phyloP scores from a whole-genome alignment of 2,797 vertebrate genomes.

The Caiman crocodilus region DNA sequence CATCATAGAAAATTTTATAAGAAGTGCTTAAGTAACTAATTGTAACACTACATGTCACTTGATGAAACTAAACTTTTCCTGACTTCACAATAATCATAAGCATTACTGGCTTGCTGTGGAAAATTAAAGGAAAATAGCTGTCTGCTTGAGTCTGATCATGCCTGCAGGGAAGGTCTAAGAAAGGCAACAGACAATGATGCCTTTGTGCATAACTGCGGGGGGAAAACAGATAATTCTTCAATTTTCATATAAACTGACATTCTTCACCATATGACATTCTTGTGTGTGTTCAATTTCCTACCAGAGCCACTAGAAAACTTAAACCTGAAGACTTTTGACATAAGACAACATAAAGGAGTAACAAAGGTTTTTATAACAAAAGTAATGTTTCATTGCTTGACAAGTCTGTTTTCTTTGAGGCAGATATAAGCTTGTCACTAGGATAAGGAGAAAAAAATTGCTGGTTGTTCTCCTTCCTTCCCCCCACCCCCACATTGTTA shows the following conservation, averaged over 20 bases:
- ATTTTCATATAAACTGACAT: slow-evolving; percentile 73
- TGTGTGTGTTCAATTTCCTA: slow-evolving; percentile 7
- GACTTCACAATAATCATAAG: slow-evolving; percentile 86
- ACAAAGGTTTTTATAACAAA: slow-evolving; percentile 46
- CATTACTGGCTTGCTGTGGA: slow-evolving; percentile 83
- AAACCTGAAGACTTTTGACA: slow-evolving; percentile 28
- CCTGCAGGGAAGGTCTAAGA: slow-evolving; percentile 79
- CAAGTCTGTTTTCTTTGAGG: slow-evolving; percentile 66
- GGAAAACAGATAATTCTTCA: slow-evolving; percentile 63
- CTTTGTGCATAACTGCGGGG: slow-evolving; percentile 80
- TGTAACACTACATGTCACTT: slow-evolving; percentile 82
- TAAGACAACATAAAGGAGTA: slow-evolving; percentile 37
- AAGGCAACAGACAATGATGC: slow-evolving; percentile 76
- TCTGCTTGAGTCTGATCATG: slow-evolving; percentile 83
- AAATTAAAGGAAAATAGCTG: slow-evolving; percentile 85
- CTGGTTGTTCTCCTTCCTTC: slow-evolving; percentile 47
- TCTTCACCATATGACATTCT: slow-evolving; percentile 41
- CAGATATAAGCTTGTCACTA: slow-evolving; percentile 69
- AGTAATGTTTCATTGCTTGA: slow-evolving; percentile 65
- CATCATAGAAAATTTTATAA: slow-evolving; percentile 73
- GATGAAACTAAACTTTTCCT: slow-evolving; percentile 86
- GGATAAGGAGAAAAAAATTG: slow-evolving; percentile 56
- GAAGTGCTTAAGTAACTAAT: slow-evolving; percentile 83
- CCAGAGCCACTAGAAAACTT: slow-evolving; percentile 57
- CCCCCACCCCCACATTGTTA: slow-evolving; percentile 40